These are phyloP conservation scores for Tinea semifulvella DNA, from an alignment of 2,888 invertebrate species.

Conservation along the genomic window DNA sequence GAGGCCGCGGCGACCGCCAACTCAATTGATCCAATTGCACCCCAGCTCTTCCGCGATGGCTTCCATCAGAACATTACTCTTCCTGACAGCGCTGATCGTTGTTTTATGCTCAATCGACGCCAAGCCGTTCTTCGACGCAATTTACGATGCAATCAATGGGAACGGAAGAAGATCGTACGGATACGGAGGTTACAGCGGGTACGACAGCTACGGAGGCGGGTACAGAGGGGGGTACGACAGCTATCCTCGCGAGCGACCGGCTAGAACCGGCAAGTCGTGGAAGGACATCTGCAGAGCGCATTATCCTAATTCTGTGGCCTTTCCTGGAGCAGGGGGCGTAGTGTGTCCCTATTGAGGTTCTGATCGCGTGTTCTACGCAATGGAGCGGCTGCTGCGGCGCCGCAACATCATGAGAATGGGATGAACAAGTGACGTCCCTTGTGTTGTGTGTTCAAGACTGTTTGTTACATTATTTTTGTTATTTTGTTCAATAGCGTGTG, in stretches of 20 bases:
- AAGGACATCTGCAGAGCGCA: slow-evolving; percentile 76
- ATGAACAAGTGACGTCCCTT: slow-evolving; percentile 25
- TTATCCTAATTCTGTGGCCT: slow-evolving; percentile 60
- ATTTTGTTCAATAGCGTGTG: slow-evolving; percentile 6
- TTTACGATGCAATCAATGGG: slow-evolving; percentile 53
- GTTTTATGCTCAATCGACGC: slow-evolving; percentile 29
- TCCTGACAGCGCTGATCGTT: slow-evolving; percentile 31
- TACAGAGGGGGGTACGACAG: slow-evolving; percentile 29
- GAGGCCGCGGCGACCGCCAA: slow-evolving; percentile 53
- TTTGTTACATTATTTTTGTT: background rate
- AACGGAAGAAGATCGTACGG: slow-evolving; percentile 48
- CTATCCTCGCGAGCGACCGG: slow-evolving; percentile 21
- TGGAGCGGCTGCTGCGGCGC: slow-evolving; percentile 58
- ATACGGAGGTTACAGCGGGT: slow-evolving; percentile 35
- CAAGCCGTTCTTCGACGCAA: slow-evolving; percentile 55
- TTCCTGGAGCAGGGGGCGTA: slow-evolving; percentile 66
- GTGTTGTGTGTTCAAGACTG: slow-evolving; percentile 5
- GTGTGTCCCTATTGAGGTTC: slow-evolving; percentile 71
- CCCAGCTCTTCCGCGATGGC: slow-evolving; percentile 52
- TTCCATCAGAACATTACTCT: slow-evolving; percentile 27
- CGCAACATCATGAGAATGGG: slow-evolving; percentile 64
- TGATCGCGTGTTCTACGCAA: slow-evolving; percentile 64
- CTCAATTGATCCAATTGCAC: slow-evolving; percentile 53
- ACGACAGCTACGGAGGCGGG: slow-evolving; percentile 31
- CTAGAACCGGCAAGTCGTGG: slow-evolving; percentile 59